These are phyloP conservation scores for Lasioglossum baleicum DNA, from an alignment of 1,140 invertebrate genomes.

Conservation along the genomic window DNA sequence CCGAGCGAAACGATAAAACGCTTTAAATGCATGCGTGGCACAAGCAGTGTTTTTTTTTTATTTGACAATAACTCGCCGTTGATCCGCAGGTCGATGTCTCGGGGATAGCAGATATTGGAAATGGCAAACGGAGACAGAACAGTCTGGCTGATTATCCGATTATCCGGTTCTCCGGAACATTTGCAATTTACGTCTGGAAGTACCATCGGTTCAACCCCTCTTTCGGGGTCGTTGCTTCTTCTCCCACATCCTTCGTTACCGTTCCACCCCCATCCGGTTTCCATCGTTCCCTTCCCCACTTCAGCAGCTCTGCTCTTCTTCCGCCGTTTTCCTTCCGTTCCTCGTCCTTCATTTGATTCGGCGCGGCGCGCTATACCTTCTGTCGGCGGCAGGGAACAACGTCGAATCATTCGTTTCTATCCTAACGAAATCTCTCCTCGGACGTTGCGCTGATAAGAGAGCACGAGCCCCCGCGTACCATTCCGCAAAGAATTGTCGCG, in stretches of 20 bases:
- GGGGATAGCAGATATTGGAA: constrained; percentile 75
- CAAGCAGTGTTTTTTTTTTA: constrained; percentile 48
- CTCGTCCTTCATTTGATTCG: not conserved
- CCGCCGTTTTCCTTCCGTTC: not conserved
- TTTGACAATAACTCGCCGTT: constrained; percentile 59
- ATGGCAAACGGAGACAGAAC: constrained; percentile 74
- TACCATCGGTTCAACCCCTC: constrained; percentile 51
- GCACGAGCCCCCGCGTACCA: not conserved
- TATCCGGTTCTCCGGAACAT: constrained; percentile 77
- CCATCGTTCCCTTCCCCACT: not conserved
- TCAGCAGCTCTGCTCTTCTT: not conserved
- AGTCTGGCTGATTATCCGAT: constrained; percentile 79
- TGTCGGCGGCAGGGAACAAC: constrained; percentile 23
- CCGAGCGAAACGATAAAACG: constrained; percentile 23
- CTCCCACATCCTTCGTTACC: constrained; percentile 35
- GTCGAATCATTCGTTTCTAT: constrained; percentile 50
- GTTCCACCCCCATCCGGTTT: not conserved
- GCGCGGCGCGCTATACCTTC: not conserved
- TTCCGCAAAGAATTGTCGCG: constrained; percentile 21
- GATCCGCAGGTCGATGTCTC: constrained; percentile 67
- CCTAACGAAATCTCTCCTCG: constrained; percentile 1
- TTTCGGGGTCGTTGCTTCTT: constrained; percentile 33
- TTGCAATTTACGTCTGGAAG: constrained; percentile 72
- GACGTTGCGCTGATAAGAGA: too few species aligned
- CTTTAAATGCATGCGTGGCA: constrained; percentile 30